Conservation (phyloP, 2,888 invertebrate genomes). For the Myathropa florea region DNA sequence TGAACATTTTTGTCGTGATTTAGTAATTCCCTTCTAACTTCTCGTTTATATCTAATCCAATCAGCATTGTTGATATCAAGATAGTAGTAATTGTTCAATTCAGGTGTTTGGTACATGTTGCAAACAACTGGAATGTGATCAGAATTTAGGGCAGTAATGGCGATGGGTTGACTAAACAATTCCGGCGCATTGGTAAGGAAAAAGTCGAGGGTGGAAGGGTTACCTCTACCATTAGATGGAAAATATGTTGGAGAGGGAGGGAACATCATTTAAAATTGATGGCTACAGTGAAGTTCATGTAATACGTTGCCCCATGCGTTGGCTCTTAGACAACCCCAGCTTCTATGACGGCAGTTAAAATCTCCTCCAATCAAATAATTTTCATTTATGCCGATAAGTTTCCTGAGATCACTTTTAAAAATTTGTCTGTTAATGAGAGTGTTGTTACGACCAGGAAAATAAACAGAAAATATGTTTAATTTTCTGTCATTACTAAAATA, state of each 20-base stretch:
- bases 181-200: background rate
- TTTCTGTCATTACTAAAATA: background rate
- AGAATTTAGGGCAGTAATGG: background rate
- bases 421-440: too few relatives aligned
- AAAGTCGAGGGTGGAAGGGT: background rate
- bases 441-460: too few relatives aligned
- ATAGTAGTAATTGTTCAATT: background rate
- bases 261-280: background rate
- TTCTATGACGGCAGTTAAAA: too few relatives aligned
- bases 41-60: background rate
- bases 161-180: too few relatives aligned
- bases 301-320: background rate
- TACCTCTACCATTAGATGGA: background rate
- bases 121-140: background rate
- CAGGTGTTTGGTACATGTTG: background rate
- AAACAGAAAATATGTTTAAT: too few relatives aligned
- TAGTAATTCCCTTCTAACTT: background rate
- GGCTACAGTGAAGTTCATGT: background rate
- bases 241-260: background rate
- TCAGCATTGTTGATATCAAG: background rate
- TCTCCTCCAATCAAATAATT: too few relatives aligned
- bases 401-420: background rate
- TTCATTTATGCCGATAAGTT: background rate
- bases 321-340: background rate
- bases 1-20: background rate